Evolutionary conservation across 2,113 vertebrate species (phyloP), one percentile per base, ranked within the genome.

Genomic region (Pluvialis apricaria): DNA sequence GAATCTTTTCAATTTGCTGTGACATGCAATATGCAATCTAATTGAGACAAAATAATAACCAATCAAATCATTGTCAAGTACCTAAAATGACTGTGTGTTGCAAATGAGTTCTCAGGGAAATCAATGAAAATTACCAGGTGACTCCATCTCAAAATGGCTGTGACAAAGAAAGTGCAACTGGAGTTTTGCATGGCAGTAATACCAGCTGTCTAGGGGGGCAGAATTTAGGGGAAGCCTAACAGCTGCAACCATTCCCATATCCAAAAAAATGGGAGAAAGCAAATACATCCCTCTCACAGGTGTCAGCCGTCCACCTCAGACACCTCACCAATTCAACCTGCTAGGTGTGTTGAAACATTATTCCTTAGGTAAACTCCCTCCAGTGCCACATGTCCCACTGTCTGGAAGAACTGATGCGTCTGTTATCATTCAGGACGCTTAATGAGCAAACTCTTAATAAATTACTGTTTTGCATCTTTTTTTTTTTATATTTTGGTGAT

Each of bases 41-140:
- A 86, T 9, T 82, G 52, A 89, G 91, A 73, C 8, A 88, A 93
- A 95, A 93, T 57, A 94, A 88, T 38, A 87, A 69, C 47, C 34
- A 84, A 80, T 82, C 69, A 91, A 89, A 85, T 72, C 15, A 86
- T 17, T 86, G 77, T 72, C 75, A 89, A 96, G 44, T 76, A 82
- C 55, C 24, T 89, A 45, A 57, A 92, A 77, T 31, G n/a, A 76
- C 29, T 69, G 13, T 36, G 15, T 49, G 29, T 62, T 87, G 54
- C 40, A 89, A 87, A 87, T 49, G 26, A 85, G 8, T 65, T 89
- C 25, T 69, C 3, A 0, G 7, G 34, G 6, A 84, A 94, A 19
- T 58, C 44, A 94, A 19, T 29, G 44, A 72, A 31, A 85, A 82
- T 36, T 75, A 65, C 13, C 26, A 51, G 25, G 34, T 61, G 58